phyloP scores from a whole-genome alignment of 1,140 invertebrate genomes.

The Megalopta genalis region DNA sequence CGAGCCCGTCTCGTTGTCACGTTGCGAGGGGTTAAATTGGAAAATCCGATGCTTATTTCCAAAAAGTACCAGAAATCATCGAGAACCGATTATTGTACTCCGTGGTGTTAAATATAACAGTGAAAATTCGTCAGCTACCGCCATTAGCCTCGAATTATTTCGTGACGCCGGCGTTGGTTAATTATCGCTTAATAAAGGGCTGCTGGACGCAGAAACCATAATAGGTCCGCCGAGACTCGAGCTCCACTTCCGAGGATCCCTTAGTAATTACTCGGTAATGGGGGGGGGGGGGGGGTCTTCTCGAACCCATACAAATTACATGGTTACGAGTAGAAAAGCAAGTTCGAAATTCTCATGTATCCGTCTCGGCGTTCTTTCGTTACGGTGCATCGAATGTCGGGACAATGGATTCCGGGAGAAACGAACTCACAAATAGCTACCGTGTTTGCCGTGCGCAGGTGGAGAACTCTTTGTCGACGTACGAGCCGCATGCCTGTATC shows the following conservation, averaged over 20 bases:
- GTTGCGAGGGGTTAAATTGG: too few relatives aligned
- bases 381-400: background rate
- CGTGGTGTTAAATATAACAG: too few relatives aligned
- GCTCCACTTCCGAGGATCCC: background rate
- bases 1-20: too few relatives aligned
- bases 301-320: background rate
- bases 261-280: background rate
- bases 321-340: background rate
- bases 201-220: background rate
- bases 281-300: too few relatives aligned
- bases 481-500: slow-evolving; percentile 94
- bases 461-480: slow-evolving; percentile 91
- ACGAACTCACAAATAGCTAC: background rate
- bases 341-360: background rate
- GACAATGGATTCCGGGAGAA: too few relatives aligned
- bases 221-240: background rate
- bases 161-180: too few relatives aligned
- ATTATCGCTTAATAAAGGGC: too few relatives aligned
- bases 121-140: too few relatives aligned
- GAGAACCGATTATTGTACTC: too few relatives aligned
- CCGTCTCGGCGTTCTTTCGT: background rate
- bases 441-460: slow-evolving; percentile 78
- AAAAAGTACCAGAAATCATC: too few relatives aligned
- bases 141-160: too few relatives aligned
- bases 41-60: too few relatives aligned